A percentile compares a stretch with the other conserved stretches of the same genome.
Evolutionary conservation across 2,797 vertebrate species (phyloP).

Genomic region (Gymnoscopelus braueri): DNA sequence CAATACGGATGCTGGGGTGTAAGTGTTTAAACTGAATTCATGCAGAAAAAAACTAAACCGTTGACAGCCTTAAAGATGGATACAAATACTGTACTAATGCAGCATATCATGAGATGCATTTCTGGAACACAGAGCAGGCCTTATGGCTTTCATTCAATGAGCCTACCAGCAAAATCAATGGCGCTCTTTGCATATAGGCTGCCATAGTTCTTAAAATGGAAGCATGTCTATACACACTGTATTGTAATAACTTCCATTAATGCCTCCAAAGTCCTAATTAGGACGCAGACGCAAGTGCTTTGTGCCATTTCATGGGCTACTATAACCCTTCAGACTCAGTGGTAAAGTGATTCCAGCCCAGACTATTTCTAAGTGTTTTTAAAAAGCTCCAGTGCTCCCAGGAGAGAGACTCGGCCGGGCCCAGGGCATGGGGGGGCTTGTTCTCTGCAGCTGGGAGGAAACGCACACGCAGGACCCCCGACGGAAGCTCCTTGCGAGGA

Average conservation of each 20-base stretch:
- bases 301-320: constrained; percentile 43
- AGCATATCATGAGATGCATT: background rate
- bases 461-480: constrained; percentile 71
- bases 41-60: background rate
- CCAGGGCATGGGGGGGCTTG: constrained; percentile 60
- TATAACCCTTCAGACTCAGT: constrained; percentile 51
- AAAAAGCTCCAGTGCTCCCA: constrained; percentile 69
- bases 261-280: constrained; percentile 63
- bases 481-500: constrained; percentile 59
- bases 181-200: constrained; percentile 39
- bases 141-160: constrained; percentile 33
- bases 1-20: too few species aligned
- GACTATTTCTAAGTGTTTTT: constrained; percentile 68
- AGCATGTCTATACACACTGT: constrained; percentile 37
- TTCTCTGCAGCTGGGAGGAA: constrained; percentile 79
- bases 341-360: constrained; percentile 56
- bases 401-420: constrained; percentile 68
- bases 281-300: constrained; percentile 47
- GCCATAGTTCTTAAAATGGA: constrained; percentile 22
- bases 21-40: background rate
- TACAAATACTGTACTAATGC: background rate
- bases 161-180: constrained; percentile 25
- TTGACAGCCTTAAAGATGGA: background rate
- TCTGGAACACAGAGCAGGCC: constrained; percentile 9
- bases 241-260: constrained; percentile 43